Evolutionary conservation across 2,888 invertebrate genomes (phyloP).

Genomic region (Ochlodes sylvanus): DNA sequence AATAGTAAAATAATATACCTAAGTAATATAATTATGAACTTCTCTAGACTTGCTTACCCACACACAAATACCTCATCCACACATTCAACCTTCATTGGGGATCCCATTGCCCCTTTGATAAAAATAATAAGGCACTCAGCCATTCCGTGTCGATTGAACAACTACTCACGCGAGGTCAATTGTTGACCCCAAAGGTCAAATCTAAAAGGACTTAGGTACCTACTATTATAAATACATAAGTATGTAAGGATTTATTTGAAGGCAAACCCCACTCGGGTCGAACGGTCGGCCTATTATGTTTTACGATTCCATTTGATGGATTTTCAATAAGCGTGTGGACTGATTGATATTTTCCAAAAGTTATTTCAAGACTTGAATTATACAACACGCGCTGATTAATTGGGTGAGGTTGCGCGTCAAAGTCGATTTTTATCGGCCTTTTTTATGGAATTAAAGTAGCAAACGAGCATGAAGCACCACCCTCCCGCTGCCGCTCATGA

Average conservation of each 20-base stretch:
- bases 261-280: background rate
- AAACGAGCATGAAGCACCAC: too few species aligned
- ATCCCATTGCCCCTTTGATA: slow-evolving; percentile 26
- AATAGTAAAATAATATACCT: too few species aligned
- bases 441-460: too few species aligned
- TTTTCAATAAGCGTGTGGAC: too few species aligned
- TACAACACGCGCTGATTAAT: too few species aligned
- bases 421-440: too few species aligned
- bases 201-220: slow-evolving; percentile 1
- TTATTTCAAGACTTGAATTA: too few species aligned
- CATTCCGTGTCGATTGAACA: slow-evolving; percentile 9
- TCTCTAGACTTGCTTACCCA: too few species aligned
- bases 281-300: background rate
- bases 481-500: too few species aligned
- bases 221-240: background rate
- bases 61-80: slow-evolving; percentile 8
- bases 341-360: too few species aligned
- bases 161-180: slow-evolving; percentile 13
- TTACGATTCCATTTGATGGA: background rate
- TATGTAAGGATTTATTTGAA: background rate
- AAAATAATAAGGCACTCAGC: slow-evolving; percentile 34
- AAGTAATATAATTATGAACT: too few species aligned
- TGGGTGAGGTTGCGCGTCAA: too few species aligned
- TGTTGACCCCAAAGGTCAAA: slow-evolving; percentile 26
- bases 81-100: background rate